A percentile compares a stretch with the other conserved stretches of the same genome.
Conservation (phyloP, 2,888 invertebrate genomes). For the Diplazon laetatorius region DNA sequence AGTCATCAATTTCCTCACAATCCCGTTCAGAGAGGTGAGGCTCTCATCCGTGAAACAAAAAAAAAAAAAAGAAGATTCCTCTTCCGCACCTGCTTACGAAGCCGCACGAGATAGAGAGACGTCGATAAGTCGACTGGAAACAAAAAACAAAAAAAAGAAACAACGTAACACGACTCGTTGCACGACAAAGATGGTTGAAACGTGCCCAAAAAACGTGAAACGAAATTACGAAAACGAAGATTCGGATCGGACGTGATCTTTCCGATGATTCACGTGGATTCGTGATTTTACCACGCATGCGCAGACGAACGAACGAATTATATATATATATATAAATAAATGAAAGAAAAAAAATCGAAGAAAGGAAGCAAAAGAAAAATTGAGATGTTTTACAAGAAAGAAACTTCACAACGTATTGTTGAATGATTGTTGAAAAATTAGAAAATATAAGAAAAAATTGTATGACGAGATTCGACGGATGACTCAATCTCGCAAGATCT, state of each 20-base stretch:
- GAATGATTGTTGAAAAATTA: no score
- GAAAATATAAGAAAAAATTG: no score
- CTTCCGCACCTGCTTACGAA: slow-evolving; percentile 2
- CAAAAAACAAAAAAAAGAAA: no score
- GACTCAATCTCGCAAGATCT: no score
- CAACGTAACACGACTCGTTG: background rate
- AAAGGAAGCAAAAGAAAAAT: background rate
- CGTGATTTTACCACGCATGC: no score
- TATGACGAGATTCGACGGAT: no score
- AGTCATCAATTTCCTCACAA: slow-evolving; percentile 1
- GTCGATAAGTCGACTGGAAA: background rate
- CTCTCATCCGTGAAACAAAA: slow-evolving; percentile 3
- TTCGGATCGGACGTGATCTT: background rate
- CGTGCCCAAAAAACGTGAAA: background rate
- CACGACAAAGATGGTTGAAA: slow-evolving; percentile 2
- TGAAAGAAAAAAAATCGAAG: background rate
- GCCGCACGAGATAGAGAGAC: background rate
- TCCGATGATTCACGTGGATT: no score
- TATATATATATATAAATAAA: no score
- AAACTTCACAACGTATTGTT: no score
- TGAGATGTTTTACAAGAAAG: no score
- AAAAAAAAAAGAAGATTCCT: background rate
- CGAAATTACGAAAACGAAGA: background rate
- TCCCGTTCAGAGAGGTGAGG: slow-evolving; percentile 1
- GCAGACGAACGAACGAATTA: no score